Evolutionary conservation across 2,888 invertebrate genomes (phyloP), one percentile per base, ranked within the genome.

Genomic region (Machimus atricapillus): DNA sequence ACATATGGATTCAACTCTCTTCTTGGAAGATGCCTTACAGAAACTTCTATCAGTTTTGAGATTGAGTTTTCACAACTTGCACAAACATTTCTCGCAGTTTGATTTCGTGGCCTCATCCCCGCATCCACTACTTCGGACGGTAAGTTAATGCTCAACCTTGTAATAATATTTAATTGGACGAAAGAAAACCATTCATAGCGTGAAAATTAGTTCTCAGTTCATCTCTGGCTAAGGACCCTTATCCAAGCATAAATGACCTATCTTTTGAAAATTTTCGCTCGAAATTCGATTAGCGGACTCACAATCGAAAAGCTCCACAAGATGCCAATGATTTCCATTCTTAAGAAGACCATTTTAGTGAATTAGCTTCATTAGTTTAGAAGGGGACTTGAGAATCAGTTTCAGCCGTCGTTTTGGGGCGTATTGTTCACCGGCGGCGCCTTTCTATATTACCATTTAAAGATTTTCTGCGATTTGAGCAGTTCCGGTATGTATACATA

Each of bases 121-220:
- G n/a, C n/a, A 52, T 46, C 4, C n/a, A 6, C 7, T 52, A 19
- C 52, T 52, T n/a, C 2, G 16, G n/a, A 52, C 52, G 1, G 52
- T 7, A 2, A 7, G 52, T 52, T 52, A 52, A 8, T 6, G 52
- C 77, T 40, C 31, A 12, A 43, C 19, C 27, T 40, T 78, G 31
- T 77, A 34, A 78, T 78, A 78, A 43, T 78, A 78, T 43, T 23
- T 78, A 78, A 78, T 78, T 43, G 46, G 46, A 46, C 23, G 78
- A 78, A 78, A 78, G 37, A 66, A 78, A 12, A 5, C 37, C 78
- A 78, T 78, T 78, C 43, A 78, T 43, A 78, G 43, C 43, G 43
- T 43, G 43, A 19, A 78, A 78, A 78, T 78, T 78, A 43, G 78
- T 78, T 43, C 40, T 19, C 46, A 78, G 78, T 43, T 78, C 78